Evolutionary conservation across 2,888 invertebrate species (phyloP), one percentile per base, ranked within the genome.

Genomic region (Coelinius sp.): DNA sequence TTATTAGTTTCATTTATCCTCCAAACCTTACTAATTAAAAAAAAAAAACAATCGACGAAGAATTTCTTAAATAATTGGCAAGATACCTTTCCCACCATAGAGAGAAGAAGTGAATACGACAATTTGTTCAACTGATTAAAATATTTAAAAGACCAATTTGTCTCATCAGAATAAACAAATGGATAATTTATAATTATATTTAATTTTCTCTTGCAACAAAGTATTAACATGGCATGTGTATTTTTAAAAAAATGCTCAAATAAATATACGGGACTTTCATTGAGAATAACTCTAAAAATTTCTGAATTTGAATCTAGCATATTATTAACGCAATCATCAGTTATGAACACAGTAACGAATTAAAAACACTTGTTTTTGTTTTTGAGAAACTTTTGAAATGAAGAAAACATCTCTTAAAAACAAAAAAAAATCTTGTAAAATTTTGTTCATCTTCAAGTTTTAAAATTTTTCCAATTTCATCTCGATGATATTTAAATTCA

Each of bases 351-450:
- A 59, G 59, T 59, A 59, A 59, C 59, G 35, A 14, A 31, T 31
- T 59, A 35, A 35, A n/a, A 59, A 59, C 59, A 8, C 35, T 59
- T 5, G 12, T 35, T 53, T 35, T 31, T 31, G 24, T 53, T 53
- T 53, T 22, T 7, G n/a, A 27, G 17, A 14, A 56, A 59, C 31
- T 59, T 35, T 46, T 46, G 59, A 68, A 27, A 31, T 38, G 66
- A 64, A 66, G 68, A 69, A 38, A 70, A 70, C 25, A 41, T 24
- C 52, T 63, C 56, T 24, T 56, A 38, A 35, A n/a, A n/a, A n/a
- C n/a, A n/a, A n/a, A n/a, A n/a, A n/a, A 63, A 8, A 35, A 24
- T 53, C 5, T 5, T 12, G 35, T 59, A 35, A 46, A 72, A 17
- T 56, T 38, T 41, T 46, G 31, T 27, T 27, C 31, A 44, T 44